Percentiles rank a stretch among this genome's conserved stretches.
phyloP scores from a whole-genome alignment of 2,113 vertebrate species.

The Halcyon malimbica region DNA sequence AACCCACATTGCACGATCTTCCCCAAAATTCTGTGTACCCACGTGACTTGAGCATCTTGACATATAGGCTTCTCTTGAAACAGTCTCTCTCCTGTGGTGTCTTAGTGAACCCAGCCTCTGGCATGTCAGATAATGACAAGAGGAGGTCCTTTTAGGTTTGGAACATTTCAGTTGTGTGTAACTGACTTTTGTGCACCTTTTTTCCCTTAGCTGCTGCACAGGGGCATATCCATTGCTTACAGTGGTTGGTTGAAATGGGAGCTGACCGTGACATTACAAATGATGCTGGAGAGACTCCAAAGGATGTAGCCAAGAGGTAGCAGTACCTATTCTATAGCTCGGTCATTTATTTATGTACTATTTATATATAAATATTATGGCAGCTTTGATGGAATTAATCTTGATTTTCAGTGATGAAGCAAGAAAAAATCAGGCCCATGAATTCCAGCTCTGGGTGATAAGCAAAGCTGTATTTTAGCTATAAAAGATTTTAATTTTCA shows the following conservation, averaged over 20 bases:
- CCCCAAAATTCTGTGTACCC: neutral
- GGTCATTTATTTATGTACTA: neutral
- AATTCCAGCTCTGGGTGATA: neutral
- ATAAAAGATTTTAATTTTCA: neutral
- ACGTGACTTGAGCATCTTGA: neutral
- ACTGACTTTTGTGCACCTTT: neutral
- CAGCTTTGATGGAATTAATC: neutral
- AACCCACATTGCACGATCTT: neutral
- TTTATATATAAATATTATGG: neutral
- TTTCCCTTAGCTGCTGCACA: slow-evolving; percentile 75
- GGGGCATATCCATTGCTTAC: slow-evolving; percentile 78
- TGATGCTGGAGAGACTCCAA: slow-evolving; percentile 78
- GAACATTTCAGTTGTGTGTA: neutral
- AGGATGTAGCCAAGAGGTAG: slow-evolving; percentile 83
- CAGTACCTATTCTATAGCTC: neutral
- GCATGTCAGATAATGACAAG: neutral
- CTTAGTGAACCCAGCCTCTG: neutral
- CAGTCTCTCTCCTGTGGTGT: neutral
- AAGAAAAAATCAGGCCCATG: neutral
- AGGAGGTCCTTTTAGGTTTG: neutral
- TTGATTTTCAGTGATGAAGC: neutral
- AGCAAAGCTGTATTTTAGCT: neutral
- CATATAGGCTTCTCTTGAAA: neutral
- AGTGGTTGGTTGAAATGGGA: slow-evolving; percentile 81
- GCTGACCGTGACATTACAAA: slow-evolving; percentile 77